Evolutionary conservation across 2,888 invertebrate genomes (phyloP).

Genomic region (Phymatocera aterrima): DNA sequence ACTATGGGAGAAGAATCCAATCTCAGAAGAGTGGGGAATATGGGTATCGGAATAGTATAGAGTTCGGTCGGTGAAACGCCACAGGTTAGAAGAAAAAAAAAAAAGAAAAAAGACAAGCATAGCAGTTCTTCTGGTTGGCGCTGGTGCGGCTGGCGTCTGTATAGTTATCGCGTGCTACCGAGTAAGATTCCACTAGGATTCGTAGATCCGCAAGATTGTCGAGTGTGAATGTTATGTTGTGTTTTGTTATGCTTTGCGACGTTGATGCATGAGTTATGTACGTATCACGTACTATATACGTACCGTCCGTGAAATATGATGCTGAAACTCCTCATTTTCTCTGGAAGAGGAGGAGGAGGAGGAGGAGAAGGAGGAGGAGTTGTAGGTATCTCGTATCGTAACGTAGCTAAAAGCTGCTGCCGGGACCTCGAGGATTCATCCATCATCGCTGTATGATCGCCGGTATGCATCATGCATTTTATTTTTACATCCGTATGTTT

Average conservation of each 20-base stretch:
- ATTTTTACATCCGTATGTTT: slow-evolving; percentile 45
- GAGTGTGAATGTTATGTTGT: not conserved
- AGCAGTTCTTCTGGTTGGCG: too few species aligned
- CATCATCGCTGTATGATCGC: slow-evolving; percentile 30
- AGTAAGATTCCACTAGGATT: too few species aligned
- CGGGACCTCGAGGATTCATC: slow-evolving; percentile 17
- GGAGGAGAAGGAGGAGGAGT: too few species aligned
- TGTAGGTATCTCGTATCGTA: too few species aligned
- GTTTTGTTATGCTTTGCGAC: not conserved
- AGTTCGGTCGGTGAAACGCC: not conserved
- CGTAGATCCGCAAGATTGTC: not conserved
- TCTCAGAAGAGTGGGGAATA: not conserved
- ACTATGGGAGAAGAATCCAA: not conserved
- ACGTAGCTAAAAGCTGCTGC: not conserved
- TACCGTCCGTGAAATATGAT: slow-evolving; percentile 29
- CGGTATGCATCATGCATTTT: slow-evolving; percentile 42
- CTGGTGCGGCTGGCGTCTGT: too few species aligned
- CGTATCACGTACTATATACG: slow-evolving; percentile 1
- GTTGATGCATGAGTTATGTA: slow-evolving; percentile 20
- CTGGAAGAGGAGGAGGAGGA: too few species aligned
- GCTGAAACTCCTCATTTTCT: not conserved
- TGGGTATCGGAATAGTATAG: not conserved
- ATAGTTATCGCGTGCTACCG: too few species aligned
- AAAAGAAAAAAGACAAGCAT: too few species aligned
- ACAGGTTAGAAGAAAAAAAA: not conserved